Percentiles rank a stretch among this genome's conserved stretches.
phyloP scores from a whole-genome alignment of 2,888 invertebrate species.

The Glomeris marginata region DNA sequence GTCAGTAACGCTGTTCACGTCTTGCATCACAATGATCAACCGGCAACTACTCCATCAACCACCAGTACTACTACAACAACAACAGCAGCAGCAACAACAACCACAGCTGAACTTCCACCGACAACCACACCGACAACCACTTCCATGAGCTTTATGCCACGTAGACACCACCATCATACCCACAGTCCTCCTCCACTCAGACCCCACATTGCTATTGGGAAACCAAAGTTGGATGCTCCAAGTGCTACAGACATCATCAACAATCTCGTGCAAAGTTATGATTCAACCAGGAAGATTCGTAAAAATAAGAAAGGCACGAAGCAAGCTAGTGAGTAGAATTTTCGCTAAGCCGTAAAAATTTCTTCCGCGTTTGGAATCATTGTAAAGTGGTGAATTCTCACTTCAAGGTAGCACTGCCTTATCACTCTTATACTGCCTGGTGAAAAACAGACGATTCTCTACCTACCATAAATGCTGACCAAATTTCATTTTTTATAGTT shows the following conservation, averaged over 20 bases:
- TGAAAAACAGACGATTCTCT: too few relatives aligned
- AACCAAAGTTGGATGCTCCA: neutral
- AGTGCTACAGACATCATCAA: neutral
- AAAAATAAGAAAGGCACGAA: conserved; percentile 3
- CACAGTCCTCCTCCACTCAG: neutral
- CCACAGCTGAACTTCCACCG: neutral
- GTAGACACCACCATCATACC: neutral
- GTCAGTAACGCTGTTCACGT: conserved; percentile 1
- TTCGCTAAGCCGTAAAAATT: too few relatives aligned
- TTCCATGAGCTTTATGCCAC: neutral
- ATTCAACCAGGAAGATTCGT: neutral
- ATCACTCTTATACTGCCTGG: too few relatives aligned
- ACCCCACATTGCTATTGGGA: neutral
- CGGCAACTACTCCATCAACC: neutral
- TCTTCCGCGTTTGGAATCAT: too few relatives aligned
- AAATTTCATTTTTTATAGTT: too few relatives aligned
- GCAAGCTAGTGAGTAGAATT: neutral
- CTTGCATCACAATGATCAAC: neutral
- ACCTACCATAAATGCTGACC: too few relatives aligned
- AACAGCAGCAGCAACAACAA: neutral
- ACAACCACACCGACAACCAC: neutral
- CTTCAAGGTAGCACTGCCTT: too few relatives aligned
- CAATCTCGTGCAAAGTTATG: neutral
- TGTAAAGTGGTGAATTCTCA: too few relatives aligned
- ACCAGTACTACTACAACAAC: neutral